Base-by-base conservation (phyloP, 2,797 vertebrate species). In the Hypotaenidia philippensis region DNA sequence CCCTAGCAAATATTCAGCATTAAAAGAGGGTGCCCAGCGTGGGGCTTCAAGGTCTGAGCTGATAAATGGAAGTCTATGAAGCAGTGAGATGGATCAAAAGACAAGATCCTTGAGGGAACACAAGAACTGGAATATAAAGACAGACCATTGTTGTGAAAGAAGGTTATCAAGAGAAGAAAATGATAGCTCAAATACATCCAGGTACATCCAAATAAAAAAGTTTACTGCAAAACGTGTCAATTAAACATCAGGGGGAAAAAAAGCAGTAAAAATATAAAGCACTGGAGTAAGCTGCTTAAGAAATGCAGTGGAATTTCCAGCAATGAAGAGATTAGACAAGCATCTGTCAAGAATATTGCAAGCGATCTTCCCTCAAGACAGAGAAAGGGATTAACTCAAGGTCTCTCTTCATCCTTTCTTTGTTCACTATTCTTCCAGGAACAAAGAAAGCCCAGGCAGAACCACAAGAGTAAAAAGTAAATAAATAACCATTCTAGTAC, bases 291-390 rank as follows among this genome's bases (percentile, higher is more conserved):
- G 13, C 20, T 88, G 27, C 55, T 90, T 86, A 72, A 68, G 85
- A 83, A 91, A 78, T 5, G 15, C 57, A 83, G 47, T 52, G 50
- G 66, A 55, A 94, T 72, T 78, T 53, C 45, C 76, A 95, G 50
- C 77, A 93, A 84, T 89, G 94, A 94, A 88, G 70, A 90, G 83
- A 94, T 93, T 65, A 93, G 57, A 94, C 65, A 88, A 81, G 57
- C 69, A 93, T 49, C 65, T 88, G 55, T 83, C 65, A 83, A 40
- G 72, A 90, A 69, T 44, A 90, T 9, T 61, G 80, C 59, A 86
- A 91, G 55, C 47, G 7, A 79, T 59, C 11, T 22, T 23, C 87
- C 57, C 61, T n/a, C 41, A 91, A 84, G 29, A 91, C 27, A 89
- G 69, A 90, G 41, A 60, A 92, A 61, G 40, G 44, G 47, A 89